These are phyloP conservation scores for Pseudoips prasinana DNA, from an alignment of 2,888 invertebrate species.

Conservation along the genomic window DNA sequence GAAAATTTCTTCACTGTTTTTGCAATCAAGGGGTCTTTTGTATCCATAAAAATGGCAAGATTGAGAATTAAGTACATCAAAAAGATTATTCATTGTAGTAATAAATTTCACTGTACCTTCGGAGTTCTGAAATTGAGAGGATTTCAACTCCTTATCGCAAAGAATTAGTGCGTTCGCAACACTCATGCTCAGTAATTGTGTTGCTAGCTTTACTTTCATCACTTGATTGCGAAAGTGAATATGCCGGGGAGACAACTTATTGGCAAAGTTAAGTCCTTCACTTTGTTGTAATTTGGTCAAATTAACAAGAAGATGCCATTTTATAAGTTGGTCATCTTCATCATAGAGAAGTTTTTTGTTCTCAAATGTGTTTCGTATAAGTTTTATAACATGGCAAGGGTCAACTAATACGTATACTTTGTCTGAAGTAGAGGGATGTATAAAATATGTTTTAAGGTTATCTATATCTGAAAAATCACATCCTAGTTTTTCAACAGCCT, in stretches of 20 bases:
- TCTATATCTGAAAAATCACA: conserved; percentile 15
- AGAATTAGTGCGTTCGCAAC: conserved; percentile 18
- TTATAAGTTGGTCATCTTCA: no score
- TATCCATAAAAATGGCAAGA: no score
- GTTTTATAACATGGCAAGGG: no score
- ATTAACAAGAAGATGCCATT: conserved; percentile 7
- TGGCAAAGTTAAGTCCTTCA: conserved; percentile 14
- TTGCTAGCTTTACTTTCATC: conserved; percentile 23
- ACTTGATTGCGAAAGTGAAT: conserved; percentile 18
- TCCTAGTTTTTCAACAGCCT: conserved; percentile 11
- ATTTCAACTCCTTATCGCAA: conserved; percentile 8
- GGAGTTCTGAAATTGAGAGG: conserved; percentile 4
- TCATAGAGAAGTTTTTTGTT: no score
- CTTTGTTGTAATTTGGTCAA: conserved; percentile 17
- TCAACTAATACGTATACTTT: no score
- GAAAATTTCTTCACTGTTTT: no score
- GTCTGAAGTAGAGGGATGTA: no score
- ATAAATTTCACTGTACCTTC: conserved; percentile 13
- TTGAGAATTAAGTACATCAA: conserved; percentile 7
- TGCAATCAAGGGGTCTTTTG: no score
- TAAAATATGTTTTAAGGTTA: conserved; percentile 13
- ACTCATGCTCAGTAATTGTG: conserved; percentile 21
- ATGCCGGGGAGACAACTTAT: conserved; percentile 13
- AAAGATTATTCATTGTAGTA: conserved; percentile 11
- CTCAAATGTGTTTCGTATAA: no score